A percentile compares a stretch with the other conserved stretches of the same genome.
These are phyloP conservation scores for Laticauda colubrina DNA, from an alignment of 2,113 vertebrate species.

Conservation along the genomic window DNA sequence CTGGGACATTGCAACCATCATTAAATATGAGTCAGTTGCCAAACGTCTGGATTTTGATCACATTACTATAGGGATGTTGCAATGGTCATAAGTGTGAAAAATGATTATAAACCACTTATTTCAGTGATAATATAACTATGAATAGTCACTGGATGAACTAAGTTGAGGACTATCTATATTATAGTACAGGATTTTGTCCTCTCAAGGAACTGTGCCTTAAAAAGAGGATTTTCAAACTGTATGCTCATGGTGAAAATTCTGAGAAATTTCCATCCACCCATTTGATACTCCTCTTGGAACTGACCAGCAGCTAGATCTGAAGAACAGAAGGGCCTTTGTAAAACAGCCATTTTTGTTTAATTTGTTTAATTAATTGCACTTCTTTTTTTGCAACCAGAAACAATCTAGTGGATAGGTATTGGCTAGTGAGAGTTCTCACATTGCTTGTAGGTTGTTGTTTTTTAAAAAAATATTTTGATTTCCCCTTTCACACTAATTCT, in stretches of 20 bases:
- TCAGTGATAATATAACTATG: neutral
- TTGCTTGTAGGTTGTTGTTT: neutral
- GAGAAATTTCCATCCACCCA: neutral
- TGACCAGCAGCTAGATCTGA: neutral
- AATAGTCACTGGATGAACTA: neutral
- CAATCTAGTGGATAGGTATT: neutral
- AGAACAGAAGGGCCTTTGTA: neutral
- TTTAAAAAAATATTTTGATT: neutral
- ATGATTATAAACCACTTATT: neutral
- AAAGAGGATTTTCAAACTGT: neutral
- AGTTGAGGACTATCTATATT: neutral
- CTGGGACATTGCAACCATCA: neutral
- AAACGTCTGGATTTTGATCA: neutral
- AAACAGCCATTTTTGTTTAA: neutral
- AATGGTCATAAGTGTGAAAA: neutral
- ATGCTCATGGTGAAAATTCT: neutral
- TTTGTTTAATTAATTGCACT: neutral
- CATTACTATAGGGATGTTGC: neutral
- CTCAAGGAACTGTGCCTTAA: neutral
- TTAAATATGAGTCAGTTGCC: neutral
- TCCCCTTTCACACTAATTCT: neutral
- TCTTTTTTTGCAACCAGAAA: neutral
- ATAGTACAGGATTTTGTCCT: neutral
- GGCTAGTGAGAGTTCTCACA: neutral
- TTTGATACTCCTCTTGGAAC: neutral